phyloP scores from a whole-genome alignment of 2,888 invertebrate species.

The Panzeria rudis region DNA sequence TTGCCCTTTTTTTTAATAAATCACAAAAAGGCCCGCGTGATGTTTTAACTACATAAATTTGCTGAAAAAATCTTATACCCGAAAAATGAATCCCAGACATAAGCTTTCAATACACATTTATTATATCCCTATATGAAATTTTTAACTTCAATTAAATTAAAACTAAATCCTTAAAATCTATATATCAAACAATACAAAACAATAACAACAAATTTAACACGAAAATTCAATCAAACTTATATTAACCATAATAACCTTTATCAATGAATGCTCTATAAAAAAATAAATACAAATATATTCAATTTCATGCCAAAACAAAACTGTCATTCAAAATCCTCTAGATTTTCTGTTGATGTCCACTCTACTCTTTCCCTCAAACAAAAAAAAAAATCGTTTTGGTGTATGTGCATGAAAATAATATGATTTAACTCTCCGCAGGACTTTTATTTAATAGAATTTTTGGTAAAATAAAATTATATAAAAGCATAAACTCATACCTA shows the following conservation, averaged over 20 bases:
- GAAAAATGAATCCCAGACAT: too few species aligned
- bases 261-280: conserved; percentile 53
- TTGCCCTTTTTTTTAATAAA: too few species aligned
- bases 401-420: conserved; percentile 24
- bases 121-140: too few species aligned
- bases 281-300: conserved; percentile 55
- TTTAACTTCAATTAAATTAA: conserved; percentile 58
- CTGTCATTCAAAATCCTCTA: conserved; percentile 71
- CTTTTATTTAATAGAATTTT: conserved; percentile 34
- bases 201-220: conserved; percentile 15
- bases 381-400: neutral
- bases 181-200: neutral
- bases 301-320: conserved; percentile 68
- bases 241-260: conserved; percentile 68
- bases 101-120: too few species aligned
- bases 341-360: conserved; percentile 47
- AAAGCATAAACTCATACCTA: conserved; percentile 17
- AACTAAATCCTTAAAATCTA: conserved; percentile 38
- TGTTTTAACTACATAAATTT: too few species aligned
- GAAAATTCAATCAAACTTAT: conserved; percentile 68
- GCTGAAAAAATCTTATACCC: too few species aligned
- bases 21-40: too few species aligned
- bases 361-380: neutral
- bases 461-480: conserved; percentile 28
- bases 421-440: conserved; percentile 66